Base-by-base conservation (phyloP, 2,113 vertebrate genomes). In the Hippocampus barbouri region DNA sequence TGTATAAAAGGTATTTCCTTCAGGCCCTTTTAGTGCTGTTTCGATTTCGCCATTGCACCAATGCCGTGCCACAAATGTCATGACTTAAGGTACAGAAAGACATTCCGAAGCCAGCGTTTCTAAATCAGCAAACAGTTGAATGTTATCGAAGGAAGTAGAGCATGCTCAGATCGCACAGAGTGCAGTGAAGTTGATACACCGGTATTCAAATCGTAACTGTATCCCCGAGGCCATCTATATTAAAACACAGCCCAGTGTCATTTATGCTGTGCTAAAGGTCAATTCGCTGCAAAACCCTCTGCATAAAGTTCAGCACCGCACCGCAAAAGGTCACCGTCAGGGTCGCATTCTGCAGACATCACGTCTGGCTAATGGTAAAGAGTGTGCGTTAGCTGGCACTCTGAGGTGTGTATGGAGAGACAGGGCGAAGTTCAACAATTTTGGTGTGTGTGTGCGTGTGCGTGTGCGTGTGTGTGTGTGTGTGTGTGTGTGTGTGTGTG, bases 211-310 rank as follows among this genome's bases (percentile, higher is more conserved):
- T 60, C 84, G 86, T 89, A 89, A 89, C 89, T 74, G 64, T 84
- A 90, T 85, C 86, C 87, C 83, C 72, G 69, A 38, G 86, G 87
- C 87, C 68, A 76, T 81, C 91, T 92, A 93, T 88, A 91, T 92
- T 91, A 91, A 83, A 88, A 47, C 71, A 8, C 59, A 18, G 47
- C 56, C 25, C 59, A 2, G 15, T 47, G 68, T 66, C 80, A 81
- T 75, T 78, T 80, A 66, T 82, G 72, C 79, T 74, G 70, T 70
- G 56, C 80, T 68, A 91, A 92, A 93, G 90, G 89, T 89, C 88
- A 91, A 75, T 71, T 73, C 71, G 66, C 15, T 68, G 34, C 72
- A 57, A 57, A 59, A 47, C 64, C 23, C 18, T 18, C 77, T 53
- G 76, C 63, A 79, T 76, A 77, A 91, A 92, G 91, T 91, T 90